A percentile compares a stretch with the other conserved stretches of the same genome.
Conservation (phyloP, 2,797 vertebrate species). For the Enteromius trimaculatus region DNA sequence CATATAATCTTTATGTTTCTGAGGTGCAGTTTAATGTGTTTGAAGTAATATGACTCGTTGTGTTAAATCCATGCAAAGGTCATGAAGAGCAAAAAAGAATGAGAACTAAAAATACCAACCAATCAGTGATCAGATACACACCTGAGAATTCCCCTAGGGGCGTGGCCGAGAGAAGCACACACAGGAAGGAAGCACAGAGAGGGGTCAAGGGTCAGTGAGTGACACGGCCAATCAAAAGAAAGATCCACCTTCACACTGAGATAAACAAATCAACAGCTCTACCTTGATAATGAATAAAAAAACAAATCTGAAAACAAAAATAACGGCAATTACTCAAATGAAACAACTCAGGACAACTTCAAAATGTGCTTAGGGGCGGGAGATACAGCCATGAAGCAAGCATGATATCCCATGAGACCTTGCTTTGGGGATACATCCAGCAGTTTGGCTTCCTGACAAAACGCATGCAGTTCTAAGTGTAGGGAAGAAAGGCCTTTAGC, state of each 20-base stretch:
- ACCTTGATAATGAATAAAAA: slow-evolving; percentile 60
- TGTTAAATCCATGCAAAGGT: slow-evolving; percentile 14
- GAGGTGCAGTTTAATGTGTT: background rate
- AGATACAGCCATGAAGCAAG: slow-evolving; percentile 69
- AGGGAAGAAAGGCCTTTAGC: slow-evolving; percentile 41
- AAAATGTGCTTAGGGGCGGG: slow-evolving; percentile 59
- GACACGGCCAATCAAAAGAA: slow-evolving; percentile 68
- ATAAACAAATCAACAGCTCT: slow-evolving; percentile 64
- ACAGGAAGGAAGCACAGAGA: slow-evolving; percentile 74
- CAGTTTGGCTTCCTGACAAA: slow-evolving; percentile 43
- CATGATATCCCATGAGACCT: slow-evolving; percentile 67
- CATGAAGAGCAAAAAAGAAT: slow-evolving; percentile 51
- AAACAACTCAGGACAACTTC: slow-evolving; percentile 14
- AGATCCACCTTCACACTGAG: slow-evolving; percentile 59
- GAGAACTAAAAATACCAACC: slow-evolving; percentile 72
- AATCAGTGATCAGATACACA: slow-evolving; percentile 86
- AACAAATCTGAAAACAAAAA: slow-evolving; percentile 34
- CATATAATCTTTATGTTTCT: background rate
- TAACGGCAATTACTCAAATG: background rate
- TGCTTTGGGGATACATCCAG: slow-evolving; percentile 64
- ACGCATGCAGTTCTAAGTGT: slow-evolving; percentile 66
- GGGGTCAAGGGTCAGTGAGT: slow-evolving; percentile 83
- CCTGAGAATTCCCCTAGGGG: slow-evolving; percentile 99
- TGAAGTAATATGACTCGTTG: background rate
- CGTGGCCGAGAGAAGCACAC: slow-evolving; percentile 88